phyloP scores from a whole-genome alignment of 2,888 invertebrate species.

The Dynastes tityus region DNA sequence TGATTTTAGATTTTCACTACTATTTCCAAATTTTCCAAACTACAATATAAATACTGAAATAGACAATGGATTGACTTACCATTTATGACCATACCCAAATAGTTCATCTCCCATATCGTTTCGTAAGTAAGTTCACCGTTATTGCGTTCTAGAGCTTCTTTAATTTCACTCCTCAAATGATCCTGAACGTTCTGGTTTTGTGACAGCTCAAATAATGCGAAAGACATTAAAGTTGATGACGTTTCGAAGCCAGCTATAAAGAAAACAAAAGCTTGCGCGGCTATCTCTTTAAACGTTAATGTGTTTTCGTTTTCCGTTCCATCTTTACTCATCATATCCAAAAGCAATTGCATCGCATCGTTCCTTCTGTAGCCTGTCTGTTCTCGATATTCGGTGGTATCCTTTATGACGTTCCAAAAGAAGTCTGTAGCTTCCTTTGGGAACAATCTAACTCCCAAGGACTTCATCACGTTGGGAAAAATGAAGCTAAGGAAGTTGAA shows the following conservation, averaged over 20 bases:
- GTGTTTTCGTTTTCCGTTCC: slow-evolving; percentile 49
- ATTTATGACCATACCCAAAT: slow-evolving; percentile 65
- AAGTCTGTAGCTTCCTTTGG: slow-evolving; percentile 57
- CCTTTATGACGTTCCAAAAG: slow-evolving; percentile 58
- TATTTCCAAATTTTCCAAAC: too few species aligned
- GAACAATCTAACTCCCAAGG: not conserved
- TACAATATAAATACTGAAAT: too few species aligned
- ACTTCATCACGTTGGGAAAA: slow-evolving; percentile 49
- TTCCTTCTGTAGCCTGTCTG: slow-evolving; percentile 58
- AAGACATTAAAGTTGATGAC: slow-evolving; percentile 74
- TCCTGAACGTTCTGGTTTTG: slow-evolving; percentile 64
- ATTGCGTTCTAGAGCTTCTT: slow-evolving; percentile 62
- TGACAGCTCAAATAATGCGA: slow-evolving; percentile 73
- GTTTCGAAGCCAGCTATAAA: slow-evolving; percentile 78
- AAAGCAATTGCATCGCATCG: slow-evolving; percentile 68
- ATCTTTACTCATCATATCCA: slow-evolving; percentile 59
- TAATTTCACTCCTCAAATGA: slow-evolving; percentile 64
- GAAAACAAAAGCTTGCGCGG: slow-evolving; percentile 75
- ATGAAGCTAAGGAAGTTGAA: slow-evolving; percentile 49
- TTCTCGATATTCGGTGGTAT: slow-evolving; percentile 58
- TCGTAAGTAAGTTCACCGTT: slow-evolving; percentile 69
- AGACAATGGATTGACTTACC: slow-evolving; percentile 55
- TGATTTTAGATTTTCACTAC: too few species aligned
- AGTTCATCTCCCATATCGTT: slow-evolving; percentile 69
- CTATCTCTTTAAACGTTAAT: slow-evolving; percentile 60